These are phyloP conservation scores for Corythoichthys intestinalis DNA, from an alignment of 2,113 vertebrate species.

Conservation along the genomic window DNA sequence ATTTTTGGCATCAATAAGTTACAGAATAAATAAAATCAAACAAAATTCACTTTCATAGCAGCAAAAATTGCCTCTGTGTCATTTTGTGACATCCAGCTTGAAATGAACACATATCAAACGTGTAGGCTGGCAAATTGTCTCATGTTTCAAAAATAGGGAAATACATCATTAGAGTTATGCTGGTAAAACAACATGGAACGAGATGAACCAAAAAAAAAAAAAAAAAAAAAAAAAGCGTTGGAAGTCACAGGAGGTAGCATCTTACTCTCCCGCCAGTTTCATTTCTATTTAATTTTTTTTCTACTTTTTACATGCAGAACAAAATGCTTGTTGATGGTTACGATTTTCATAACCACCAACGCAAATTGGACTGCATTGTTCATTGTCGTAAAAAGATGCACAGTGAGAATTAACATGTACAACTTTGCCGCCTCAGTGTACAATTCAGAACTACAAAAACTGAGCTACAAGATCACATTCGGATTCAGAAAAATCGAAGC, in stretches of 20 bases:
- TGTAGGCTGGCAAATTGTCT: not conserved
- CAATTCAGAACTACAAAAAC: not conserved
- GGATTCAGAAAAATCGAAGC: slow-evolving; percentile 24
- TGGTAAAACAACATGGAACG: slow-evolving; percentile 26
- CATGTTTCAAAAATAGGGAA: not conserved
- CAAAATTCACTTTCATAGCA: slow-evolving; percentile 44
- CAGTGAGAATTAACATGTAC: not conserved
- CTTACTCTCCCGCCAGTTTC: slow-evolving; percentile 67
- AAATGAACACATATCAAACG: slow-evolving; percentile 1
- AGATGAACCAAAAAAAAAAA: slow-evolving; percentile 44
- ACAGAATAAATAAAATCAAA: slow-evolving; percentile 68
- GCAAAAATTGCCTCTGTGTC: slow-evolving; percentile 39
- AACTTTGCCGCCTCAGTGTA: not conserved
- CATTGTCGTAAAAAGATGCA: slow-evolving; percentile 40
- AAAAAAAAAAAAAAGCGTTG: slow-evolving; percentile 51
- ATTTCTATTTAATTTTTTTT: slow-evolving; percentile 29
- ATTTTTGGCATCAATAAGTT: slow-evolving; percentile 65
- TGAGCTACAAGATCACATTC: not conserved
- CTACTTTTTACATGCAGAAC: slow-evolving; percentile 40
- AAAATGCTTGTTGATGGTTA: slow-evolving; percentile 33
- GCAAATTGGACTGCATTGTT: slow-evolving; percentile 49
- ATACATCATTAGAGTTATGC: not conserved
- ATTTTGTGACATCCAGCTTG: slow-evolving; percentile 23
- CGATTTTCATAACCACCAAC: slow-evolving; percentile 61
- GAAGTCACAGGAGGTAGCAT: slow-evolving; percentile 72